These are phyloP conservation scores for Drosophila rubida DNA, from an alignment of 2,888 invertebrate species.

Conservation along the genomic window DNA sequence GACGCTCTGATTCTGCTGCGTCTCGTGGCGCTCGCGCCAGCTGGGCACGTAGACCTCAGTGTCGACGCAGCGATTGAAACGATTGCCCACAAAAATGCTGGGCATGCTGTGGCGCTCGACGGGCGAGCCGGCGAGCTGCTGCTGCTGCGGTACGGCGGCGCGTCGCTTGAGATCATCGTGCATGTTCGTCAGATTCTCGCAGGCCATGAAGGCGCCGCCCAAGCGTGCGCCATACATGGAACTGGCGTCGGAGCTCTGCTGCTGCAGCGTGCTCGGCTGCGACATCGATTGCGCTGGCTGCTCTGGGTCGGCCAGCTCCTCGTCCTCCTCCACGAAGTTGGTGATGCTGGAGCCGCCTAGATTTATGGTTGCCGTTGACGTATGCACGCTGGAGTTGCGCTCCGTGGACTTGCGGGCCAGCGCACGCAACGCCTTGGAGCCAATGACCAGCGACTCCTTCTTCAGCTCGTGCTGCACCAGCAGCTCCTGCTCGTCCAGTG, in stretches of 20 bases:
- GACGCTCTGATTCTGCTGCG: conserved; percentile 78
- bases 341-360: conserved; percentile 70
- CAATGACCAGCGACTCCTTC: conserved; percentile 83
- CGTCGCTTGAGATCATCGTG: conserved; percentile 85
- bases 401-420: conserved; percentile 79
- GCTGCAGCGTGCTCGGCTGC: conserved; percentile 52
- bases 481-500: conserved; percentile 55
- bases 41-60: conserved; percentile 87
- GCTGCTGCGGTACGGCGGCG: background rate
- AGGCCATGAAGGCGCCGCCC: conserved; percentile 87
- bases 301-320: conserved; percentile 1
- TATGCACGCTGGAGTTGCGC: conserved; percentile 84
- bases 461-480: conserved; percentile 58
- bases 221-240: conserved; percentile 86
- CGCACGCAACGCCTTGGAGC: conserved; percentile 82
- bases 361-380: conserved; percentile 85
- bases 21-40: conserved; percentile 83
- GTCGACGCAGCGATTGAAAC: conserved; percentile 86
- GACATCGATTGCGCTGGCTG: background rate
- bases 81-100: conserved; percentile 87
- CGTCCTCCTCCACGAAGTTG: conserved; percentile 59
- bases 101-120: conserved; percentile 88
- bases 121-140: conserved; percentile 48
- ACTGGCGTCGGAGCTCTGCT: conserved; percentile 88
- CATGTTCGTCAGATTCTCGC: conserved; percentile 87